Base-by-base conservation (phyloP, 35 echinoderm and acorn worm genomes). In the Lytechinus variegatus region DNA sequence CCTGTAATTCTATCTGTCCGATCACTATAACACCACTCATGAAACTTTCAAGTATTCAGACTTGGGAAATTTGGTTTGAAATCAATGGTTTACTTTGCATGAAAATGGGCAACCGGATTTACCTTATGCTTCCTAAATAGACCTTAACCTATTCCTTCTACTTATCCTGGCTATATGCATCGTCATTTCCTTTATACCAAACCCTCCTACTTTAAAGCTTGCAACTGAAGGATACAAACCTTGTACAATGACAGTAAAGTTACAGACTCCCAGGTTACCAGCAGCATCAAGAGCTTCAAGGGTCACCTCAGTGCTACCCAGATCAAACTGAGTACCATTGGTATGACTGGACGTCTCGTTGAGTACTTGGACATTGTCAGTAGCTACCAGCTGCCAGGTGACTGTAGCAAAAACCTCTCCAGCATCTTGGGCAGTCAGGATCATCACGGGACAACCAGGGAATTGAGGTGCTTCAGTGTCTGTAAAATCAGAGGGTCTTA, bases 211-310 rank as follows among this genome's bases (percentile, higher is more conserved):
- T 44, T 2, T 44, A 44, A 44, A 44, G 33, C 33, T 44, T 44
- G 13, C 1, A 58, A 13, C 7, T 4, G 7, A 3, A 8, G 19
- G 8, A 79, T 16, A 55, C 92, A 57, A 56, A 93, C 92, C 92
- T 57, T 92, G 89, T 9, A 96, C 87, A 79, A 91, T 95, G 86
- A 96, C 72, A 24, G 89, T 11, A 54, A 96, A 95, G 28, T 16
- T 33, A 61, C 96, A 96, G 4, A 53, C 27, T 27, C 54, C 96
- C 3, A 91, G 4, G 54, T 96, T 96, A 4, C 91, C 96, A 9
- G 96, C 94, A 33, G 86, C 96, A 95, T 96, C 96, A 19, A 79
- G 57, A 24, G 53, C 94, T 27, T 24, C 54, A 27, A 95, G 86
- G 24, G 19, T 91, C 21, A 96, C 61, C 27, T 33, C 54, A n/a